These are phyloP conservation scores for Sebastes minor DNA, from an alignment of 2,797 vertebrate species.

Conservation along the genomic window DNA sequence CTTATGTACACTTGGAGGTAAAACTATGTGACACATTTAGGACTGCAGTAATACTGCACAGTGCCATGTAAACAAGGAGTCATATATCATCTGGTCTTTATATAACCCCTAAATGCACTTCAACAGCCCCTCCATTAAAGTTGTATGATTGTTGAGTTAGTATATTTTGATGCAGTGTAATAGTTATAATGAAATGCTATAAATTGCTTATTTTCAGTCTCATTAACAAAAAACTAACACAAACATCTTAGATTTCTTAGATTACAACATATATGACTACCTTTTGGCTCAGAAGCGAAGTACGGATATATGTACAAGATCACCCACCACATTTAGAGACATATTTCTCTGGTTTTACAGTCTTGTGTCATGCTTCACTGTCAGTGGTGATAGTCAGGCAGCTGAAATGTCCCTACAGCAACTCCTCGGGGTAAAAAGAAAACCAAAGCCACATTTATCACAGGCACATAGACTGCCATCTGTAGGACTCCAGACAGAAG, in stretches of 20 bases:
- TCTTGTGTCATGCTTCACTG: not conserved
- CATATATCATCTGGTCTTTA: constrained; percentile 11
- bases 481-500: constrained; percentile 75
- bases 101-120: not conserved
- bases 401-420: constrained; percentile 29
- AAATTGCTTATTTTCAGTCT: not conserved
- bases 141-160: not conserved
- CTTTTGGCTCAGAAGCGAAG: not conserved
- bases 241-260: not conserved
- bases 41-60: not conserved
- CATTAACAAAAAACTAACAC: not conserved
- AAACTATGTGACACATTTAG: not conserved
- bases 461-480: constrained; percentile 80
- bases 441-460: constrained; percentile 48
- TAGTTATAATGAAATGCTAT: not conserved
- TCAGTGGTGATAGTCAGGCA: constrained; percentile 1
- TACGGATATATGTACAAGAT: not conserved
- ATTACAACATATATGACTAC: not conserved
- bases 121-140: not conserved
- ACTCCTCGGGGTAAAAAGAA: constrained; percentile 29
- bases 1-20: not conserved
- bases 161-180: not conserved
- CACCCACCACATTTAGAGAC: not conserved
- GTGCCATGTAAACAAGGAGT: not conserved
- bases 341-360: constrained; percentile 1